A percentile compares a stretch with the other conserved stretches of the same genome.
Evolutionary conservation across 2,113 vertebrate species (phyloP).

Genomic region (Brachypodius melanocephalos): DNA sequence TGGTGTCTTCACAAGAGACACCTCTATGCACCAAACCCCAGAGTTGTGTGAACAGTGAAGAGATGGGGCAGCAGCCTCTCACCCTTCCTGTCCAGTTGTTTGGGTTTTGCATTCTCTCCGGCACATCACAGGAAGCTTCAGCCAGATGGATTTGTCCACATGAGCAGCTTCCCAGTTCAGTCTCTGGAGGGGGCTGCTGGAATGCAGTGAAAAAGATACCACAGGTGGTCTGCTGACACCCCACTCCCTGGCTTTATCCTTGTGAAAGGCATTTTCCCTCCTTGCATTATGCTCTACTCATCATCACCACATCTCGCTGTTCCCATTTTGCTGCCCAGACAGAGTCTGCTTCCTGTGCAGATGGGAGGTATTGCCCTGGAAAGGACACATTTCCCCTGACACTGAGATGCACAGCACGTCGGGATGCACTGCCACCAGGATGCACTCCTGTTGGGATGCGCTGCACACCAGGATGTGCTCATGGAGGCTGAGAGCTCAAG

Average conservation of each 20-base stretch:
- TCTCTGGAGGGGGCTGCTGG: not conserved
- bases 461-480: not conserved
- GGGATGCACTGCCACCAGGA: not conserved
- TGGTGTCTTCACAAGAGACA: not conserved
- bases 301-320: not conserved
- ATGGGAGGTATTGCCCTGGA: rapidly evolving
- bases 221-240: rapidly evolving
- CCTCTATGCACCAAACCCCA: not conserved
- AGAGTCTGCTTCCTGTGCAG: not conserved
- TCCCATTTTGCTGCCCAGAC: not conserved
- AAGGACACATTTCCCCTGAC: not conserved
- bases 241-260: not conserved
- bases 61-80: not conserved
- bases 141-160: not conserved
- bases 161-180: rapidly evolving
- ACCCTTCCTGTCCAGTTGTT: rapidly evolving
- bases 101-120: not conserved
- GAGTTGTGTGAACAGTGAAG: not conserved
- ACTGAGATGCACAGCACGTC: rapidly evolving
- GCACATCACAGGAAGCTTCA: not conserved
- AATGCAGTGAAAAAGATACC: not conserved
- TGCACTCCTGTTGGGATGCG: not conserved
- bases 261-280: not conserved
- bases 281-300: rapidly evolving
- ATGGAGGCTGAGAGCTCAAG: not conserved